Evolutionary conservation across 2,797 vertebrate genomes (phyloP).

Genomic region (Xiphorhynchus erythropygius): DNA sequence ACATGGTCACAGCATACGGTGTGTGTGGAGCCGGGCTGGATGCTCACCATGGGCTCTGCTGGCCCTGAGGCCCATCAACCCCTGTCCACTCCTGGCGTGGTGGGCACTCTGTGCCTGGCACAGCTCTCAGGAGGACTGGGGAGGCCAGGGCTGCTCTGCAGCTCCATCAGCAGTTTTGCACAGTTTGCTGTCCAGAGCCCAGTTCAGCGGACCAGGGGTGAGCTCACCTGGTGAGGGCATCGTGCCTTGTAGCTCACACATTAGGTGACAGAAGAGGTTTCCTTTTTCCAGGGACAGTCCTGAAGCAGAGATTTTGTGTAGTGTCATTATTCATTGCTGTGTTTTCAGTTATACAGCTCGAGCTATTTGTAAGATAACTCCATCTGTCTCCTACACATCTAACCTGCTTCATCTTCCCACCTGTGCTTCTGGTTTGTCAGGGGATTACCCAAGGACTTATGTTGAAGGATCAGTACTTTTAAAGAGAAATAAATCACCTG

Average conservation of each 20-base stretch:
- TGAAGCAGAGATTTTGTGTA: not conserved
- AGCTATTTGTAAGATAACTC: not conserved
- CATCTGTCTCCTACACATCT: not conserved
- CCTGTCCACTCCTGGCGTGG: not conserved
- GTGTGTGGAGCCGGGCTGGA: not conserved
- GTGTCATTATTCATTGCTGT: not conserved
- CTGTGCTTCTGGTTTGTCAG: not conserved
- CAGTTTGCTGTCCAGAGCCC: not conserved
- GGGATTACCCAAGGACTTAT: not conserved
- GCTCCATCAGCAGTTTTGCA: not conserved
- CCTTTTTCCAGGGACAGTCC: not conserved
- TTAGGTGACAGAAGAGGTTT: not conserved
- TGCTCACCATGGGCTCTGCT: not conserved
- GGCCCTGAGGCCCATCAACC: not conserved
- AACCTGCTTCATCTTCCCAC: not conserved
- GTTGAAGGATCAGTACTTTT: not conserved
- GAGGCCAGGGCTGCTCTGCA: not conserved
- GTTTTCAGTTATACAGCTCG: not conserved
- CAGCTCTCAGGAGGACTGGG: accelerated
- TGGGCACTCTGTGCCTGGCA: not conserved
- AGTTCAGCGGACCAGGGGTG: accelerated
- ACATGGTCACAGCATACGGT: not conserved
- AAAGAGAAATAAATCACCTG: not conserved
- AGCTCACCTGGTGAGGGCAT: accelerated
- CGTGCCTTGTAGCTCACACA: accelerated